These are phyloP conservation scores for Hyperopisus bebe DNA, from an alignment of 2,113 vertebrate genomes.

Conservation along the genomic window DNA sequence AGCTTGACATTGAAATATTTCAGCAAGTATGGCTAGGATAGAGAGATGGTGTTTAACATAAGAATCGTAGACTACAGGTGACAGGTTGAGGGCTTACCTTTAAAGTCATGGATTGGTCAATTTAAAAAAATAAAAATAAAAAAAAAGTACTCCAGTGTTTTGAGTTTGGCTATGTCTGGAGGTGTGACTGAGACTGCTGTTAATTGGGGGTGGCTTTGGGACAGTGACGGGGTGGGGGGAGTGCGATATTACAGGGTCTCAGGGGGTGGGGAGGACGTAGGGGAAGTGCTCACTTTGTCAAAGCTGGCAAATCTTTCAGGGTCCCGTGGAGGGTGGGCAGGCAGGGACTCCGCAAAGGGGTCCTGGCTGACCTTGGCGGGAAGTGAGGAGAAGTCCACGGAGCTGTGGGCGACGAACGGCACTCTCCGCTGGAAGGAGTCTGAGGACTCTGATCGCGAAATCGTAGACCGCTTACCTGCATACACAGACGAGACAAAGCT, in stretches of 20 bases:
- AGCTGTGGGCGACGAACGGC: slow-evolving; percentile 74
- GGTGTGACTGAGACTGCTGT: slow-evolving; percentile 38
- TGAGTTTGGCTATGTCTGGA: slow-evolving; percentile 50
- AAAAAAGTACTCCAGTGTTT: not conserved
- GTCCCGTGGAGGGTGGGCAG: slow-evolving; percentile 75
- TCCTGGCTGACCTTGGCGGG: slow-evolving; percentile 83
- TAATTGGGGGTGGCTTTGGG: slow-evolving; percentile 13
- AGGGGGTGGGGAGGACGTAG: slow-evolving; percentile 50
- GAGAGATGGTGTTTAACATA: not conserved
- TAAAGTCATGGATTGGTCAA: not conserved
- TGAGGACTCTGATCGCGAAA: slow-evolving; percentile 82
- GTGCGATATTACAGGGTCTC: slow-evolving; percentile 47
- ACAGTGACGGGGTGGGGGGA: slow-evolving; percentile 27
- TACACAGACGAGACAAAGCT: slow-evolving; percentile 21
- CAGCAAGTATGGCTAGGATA: not conserved
- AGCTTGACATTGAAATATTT: not conserved
- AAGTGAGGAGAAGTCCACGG: slow-evolving; percentile 77
- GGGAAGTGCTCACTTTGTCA: slow-evolving; percentile 92
- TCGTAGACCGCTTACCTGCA: slow-evolving; percentile 81
- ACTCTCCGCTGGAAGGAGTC: slow-evolving; percentile 86
- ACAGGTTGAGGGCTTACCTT: not conserved
- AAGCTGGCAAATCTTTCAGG: slow-evolving; percentile 91
- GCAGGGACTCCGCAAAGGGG: slow-evolving; percentile 80
- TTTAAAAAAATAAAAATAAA: not conserved
- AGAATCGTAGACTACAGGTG: not conserved